Evolutionary conservation across 2,113 vertebrate genomes (phyloP), one percentile per base, ranked within the genome.

Genomic region (Ondatra zibethicus): DNA sequence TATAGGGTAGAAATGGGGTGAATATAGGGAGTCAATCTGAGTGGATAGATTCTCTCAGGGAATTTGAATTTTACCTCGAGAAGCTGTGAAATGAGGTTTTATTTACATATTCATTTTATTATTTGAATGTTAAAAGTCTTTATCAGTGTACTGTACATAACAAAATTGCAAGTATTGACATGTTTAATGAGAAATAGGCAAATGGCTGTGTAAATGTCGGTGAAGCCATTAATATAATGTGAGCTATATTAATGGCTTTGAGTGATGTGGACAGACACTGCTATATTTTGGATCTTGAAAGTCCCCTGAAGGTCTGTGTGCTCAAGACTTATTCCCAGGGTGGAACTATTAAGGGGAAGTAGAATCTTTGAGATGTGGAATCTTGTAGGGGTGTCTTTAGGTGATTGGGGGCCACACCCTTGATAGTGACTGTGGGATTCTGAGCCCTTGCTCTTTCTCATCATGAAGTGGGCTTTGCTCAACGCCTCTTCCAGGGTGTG

Each of bases 61-160:
- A 9, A 93, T 81, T 88, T 75, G n/a, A 89, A 93, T n/a, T 91
- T 88, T 82, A 50, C 36, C 36, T 61, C 63, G 14, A 88, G 27
- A 63, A 81, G 76, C 70, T 63, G 14, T 39, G 65, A 80, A 73
- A 66, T 66, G 58, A 61, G 33, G 87, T 23, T 86, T 92, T 88
- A 91, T 82, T 82, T 88, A 45, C 39, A 39, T 33, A 19, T 8
- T 58, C 47, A 86, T 80, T 89, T 61, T 88, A 75, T 29, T 76
- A 81, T 72, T 65, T 95, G 14, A 81, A 61, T 13, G 45, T 45
- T 65, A 7, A 72, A 61, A 39, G 13, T 93, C 86, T 89, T 92
- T 75, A 68, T 95, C 72, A 65, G 3, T 42, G 21, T 47, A 65
- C 19, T 55, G 33, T 81, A 55, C 2, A 3, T 21, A 58, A 81